Evolutionary conservation across 2,113 vertebrate genomes (phyloP), one percentile per base, ranked within the genome.

Genomic region (Thalassarche chlororhynchos): DNA sequence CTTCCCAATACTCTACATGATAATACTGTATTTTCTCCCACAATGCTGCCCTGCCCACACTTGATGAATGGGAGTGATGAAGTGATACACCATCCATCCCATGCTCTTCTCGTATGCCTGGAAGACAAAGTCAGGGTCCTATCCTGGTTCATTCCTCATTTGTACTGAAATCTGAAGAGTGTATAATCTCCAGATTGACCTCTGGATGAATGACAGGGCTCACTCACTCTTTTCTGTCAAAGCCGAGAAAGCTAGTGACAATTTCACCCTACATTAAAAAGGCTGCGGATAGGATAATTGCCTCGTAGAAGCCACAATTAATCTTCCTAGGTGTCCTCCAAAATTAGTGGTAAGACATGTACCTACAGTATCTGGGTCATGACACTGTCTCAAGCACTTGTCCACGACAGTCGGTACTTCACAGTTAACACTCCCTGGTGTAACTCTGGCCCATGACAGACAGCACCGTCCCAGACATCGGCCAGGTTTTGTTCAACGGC

Each of bases 41-140:
- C 1, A 0, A 12, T 29, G 8, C 23, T 69, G 40, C 24, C 3
- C 1, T 57, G 46, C 34, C 29, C 40, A 42, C 24, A 20, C 5
- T 18, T 69, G 49, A 80, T 61, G 57, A 79, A 64, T 26, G 25
- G n/a, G 17, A 75, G 17, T 26, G 20, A 60, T 38, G 47, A 54
- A 83, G 28, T 55, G 62, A n/a, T 34, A 71, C 9, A 10, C 8
- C 28, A 70, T 61, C 68, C 28, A n/a, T 68, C 46, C 38, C 42
- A 31, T 6, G 15, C 14, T 71, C 52, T 47, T 60, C 71, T 76
- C 3, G 1, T 26, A 16, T 52, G 38, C 64, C 66, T 90, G 58
- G 15, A 86, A 87, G 58, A 17, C 24, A 80, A 80, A 66, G 11
- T 28, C 60, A 55, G 31, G 6, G 7, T 69, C 17, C 62, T 84